phyloP scores from a whole-genome alignment of 2,113 vertebrate genomes.

The Fulmarus glacialis region DNA sequence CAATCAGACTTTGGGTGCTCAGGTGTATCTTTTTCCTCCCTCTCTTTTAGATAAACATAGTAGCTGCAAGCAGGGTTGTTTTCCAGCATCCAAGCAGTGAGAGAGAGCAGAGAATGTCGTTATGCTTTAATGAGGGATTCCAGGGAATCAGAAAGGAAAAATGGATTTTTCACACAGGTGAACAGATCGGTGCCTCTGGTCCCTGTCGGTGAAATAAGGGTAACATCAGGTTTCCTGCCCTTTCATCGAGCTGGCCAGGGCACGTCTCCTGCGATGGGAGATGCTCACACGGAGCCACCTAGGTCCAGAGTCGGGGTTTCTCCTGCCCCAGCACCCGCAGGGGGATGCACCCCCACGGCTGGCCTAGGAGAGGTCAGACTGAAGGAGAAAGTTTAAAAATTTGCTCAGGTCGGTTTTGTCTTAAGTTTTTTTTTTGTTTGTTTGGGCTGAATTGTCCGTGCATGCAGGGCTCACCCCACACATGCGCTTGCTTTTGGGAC shows the following conservation, averaged over 20 bases:
- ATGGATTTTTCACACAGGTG: not conserved
- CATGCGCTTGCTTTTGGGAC: fast-evolving
- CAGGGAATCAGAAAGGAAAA: not conserved
- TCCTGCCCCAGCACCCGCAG: not conserved
- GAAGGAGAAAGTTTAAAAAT: not conserved
- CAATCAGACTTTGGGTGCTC: not conserved
- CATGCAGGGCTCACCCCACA: not conserved
- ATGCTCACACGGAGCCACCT: not conserved
- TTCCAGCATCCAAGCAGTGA: not conserved
- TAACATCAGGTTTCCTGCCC: not conserved
- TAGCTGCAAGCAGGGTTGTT: not conserved
- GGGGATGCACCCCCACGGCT: not conserved
- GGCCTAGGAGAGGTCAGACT: not conserved
- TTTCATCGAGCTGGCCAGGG: not conserved
- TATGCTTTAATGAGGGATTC: not conserved
- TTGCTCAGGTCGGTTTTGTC: not conserved
- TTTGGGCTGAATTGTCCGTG: not conserved
- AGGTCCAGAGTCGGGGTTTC: not conserved
- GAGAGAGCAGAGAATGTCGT: not conserved
- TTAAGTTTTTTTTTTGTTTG: not conserved
- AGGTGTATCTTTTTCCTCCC: not conserved
- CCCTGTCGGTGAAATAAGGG: not conserved
- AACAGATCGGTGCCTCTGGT: not conserved
- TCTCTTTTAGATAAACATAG: not conserved
- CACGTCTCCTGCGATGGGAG: fast-evolving